Evolutionary conservation across 2,888 invertebrate genomes (phyloP), one percentile per base, ranked within the genome.

Genomic region (Chymomyza caudatula): DNA sequence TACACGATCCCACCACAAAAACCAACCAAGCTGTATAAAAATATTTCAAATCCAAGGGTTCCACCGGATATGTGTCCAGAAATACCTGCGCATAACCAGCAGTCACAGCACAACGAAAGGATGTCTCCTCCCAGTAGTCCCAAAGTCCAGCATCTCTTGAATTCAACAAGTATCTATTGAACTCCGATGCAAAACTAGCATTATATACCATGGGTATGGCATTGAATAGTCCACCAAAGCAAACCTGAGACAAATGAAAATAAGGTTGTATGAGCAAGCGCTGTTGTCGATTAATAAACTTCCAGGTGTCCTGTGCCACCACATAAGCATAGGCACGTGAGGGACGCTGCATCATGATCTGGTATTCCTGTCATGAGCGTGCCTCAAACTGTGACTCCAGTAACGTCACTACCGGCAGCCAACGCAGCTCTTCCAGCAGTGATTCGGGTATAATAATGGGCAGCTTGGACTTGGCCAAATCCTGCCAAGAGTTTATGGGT

Each of bases 231-330:
- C 76, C 76, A 0, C 87, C 87, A 47, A 89, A 89, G 23, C 89
- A 89, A 47, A 89, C 86, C 15, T 85, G 22, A 0, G 88, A 84
- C 29, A 87, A 67, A n/a, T 81, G 86, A 63, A 88, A 89, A 11
- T 85, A 73, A 0, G 88, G 88, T 42, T 79, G 79, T 13, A 76
- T 83, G n/a, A 88, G 73, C 13, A 73, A 62, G 0, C 61, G 60
- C 44, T 89, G 89, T 55, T 89, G 89, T 0, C 84, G 76, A 15
- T 85, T 74, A 6, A 88, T 75, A 64, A 88, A 89, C 3, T 75
- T 17, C 89, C 89, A 89, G 0, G 78, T 73, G 23, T 88, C 79
- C 55, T 76, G 75, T 0, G 80, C 77, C 3, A 89, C 73, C 22
- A 88, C 83, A 70, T 88, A 89, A 3, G 87, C 89, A 53, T 67